Base-by-base conservation (phyloP, 23 tunicate genomes). In the Aplidium turbinatum region DNA sequence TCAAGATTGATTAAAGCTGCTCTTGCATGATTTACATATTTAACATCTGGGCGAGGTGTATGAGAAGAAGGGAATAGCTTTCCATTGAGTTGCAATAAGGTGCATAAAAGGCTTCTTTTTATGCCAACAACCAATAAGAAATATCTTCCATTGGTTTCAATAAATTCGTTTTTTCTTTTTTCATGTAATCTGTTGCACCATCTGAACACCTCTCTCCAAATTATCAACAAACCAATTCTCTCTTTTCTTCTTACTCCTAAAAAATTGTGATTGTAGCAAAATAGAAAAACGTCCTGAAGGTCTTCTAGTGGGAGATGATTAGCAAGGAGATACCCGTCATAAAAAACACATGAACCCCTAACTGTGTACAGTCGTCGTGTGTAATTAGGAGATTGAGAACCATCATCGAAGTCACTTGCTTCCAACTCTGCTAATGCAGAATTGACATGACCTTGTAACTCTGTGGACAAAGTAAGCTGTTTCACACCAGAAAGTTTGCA, bases 151-250 rank as follows among this genome's bases (percentile, higher is more conserved):
- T 51, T 54, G 0, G 75, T 35, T 55, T 73, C 86, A 0, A 47
- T 25, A 58, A 46, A 87, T 18, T 30, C 77, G 13, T 35, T 23
- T 0, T 57, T 32, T 18, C 25, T 33, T 0, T 0, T 47, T 21
- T 6, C n/a, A 18, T 57, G 35, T 35, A 25, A 23, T 38, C 20
- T 63, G 20, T 28, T 26, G 58, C 16, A 23, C 71, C 69, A 64
- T 11, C 77, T 78, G 68, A 70, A 79, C 23, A 91, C 82, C 58
- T 91, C 91, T 39, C 97, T 56, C 97, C 97, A 91, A 25, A 84
- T 84, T 21, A 91, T 22, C 11, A 91, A 58, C 16, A 69, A 79
- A 38, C 87, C 97, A 54, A 62, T 72, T 3, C 73, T 35, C 33
- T 78, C 78, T 63, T 79, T 63, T 40, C 38, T 26, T 19, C 57